Conservation (phyloP, 2,888 invertebrate genomes). For the Cantharis rufa region DNA sequence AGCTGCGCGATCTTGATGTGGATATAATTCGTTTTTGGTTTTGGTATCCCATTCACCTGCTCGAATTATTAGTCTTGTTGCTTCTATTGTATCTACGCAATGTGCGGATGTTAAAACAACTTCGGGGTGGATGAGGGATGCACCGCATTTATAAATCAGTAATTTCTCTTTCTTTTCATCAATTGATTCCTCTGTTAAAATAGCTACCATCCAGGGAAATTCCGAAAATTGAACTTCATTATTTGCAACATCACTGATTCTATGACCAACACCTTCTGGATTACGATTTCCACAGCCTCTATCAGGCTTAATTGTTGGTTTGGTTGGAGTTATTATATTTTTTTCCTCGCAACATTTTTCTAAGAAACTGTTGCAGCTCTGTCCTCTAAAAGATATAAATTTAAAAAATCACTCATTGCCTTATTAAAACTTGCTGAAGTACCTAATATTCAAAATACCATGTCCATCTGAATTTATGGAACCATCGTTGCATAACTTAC, state of each 20-base stretch:
- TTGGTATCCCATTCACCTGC: constrained; percentile 86
- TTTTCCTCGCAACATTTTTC: constrained; percentile 61
- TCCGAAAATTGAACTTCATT: constrained; percentile 77
- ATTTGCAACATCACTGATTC: constrained; percentile 63
- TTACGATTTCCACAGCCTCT: constrained; percentile 76
- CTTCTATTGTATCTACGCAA: constrained; percentile 60
- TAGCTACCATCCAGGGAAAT: constrained; percentile 83
- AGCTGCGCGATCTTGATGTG: constrained; percentile 72
- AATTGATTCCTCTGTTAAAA: constrained; percentile 62
- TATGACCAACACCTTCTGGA: constrained; percentile 72
- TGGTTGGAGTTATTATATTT: constrained; percentile 39
- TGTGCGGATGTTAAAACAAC: constrained; percentile 84
- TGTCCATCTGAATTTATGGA: no score
- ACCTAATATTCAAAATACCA: constrained; percentile 79
- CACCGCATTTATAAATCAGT: constrained; percentile 77
- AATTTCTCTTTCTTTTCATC: constrained; percentile 58
- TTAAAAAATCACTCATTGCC: background rate
- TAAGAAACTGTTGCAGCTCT: constrained; percentile 57
- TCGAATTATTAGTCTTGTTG: constrained; percentile 57
- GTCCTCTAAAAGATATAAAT: constrained; percentile 34
- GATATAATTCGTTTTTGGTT: constrained; percentile 68
- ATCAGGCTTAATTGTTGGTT: constrained; percentile 40
- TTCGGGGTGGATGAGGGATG: constrained; percentile 74
- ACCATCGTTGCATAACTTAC: constrained; percentile 34
- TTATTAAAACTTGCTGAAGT: constrained; percentile 39